Conservation (phyloP, 2,888 invertebrate genomes). For the Sepiola atlantica region DNA sequence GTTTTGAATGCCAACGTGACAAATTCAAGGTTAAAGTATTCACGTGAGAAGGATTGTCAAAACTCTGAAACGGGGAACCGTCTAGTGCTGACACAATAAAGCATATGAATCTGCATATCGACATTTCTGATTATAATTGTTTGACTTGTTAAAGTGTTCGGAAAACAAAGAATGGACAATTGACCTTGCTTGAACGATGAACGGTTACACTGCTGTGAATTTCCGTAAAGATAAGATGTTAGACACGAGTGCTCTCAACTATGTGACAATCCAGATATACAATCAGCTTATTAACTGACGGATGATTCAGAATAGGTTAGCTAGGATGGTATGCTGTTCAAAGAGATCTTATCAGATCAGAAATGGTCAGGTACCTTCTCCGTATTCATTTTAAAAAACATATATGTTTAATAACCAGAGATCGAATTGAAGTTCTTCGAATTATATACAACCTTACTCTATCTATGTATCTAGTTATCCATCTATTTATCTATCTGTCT, state of each 20-base stretch:
- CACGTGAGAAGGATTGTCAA: neutral
- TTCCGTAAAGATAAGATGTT: neutral
- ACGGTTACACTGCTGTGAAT: neutral
- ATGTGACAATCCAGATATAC: neutral
- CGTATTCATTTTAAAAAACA: neutral
- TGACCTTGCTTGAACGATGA: neutral
- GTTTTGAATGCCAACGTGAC: no score
- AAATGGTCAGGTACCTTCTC: neutral
- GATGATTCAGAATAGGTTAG: neutral
- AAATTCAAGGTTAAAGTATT: neutral
- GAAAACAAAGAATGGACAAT: conserved; percentile 14
- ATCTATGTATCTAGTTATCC: no score
- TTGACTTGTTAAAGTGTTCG: neutral
- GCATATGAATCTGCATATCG: neutral
- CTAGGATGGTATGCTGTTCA: neutral
- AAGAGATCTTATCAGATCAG: no score
- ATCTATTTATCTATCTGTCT: no score
- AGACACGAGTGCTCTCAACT: neutral
- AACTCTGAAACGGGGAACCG: neutral
- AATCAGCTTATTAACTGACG: neutral
- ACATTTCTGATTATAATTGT: neutral
- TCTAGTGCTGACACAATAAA: neutral
- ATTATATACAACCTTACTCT: neutral
- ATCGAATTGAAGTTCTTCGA: neutral
- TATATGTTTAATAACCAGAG: neutral